Evolutionary conservation across 2,888 invertebrate species (phyloP), one percentile per base, ranked within the genome.

Genomic region (Callinectes sapidus): DNA sequence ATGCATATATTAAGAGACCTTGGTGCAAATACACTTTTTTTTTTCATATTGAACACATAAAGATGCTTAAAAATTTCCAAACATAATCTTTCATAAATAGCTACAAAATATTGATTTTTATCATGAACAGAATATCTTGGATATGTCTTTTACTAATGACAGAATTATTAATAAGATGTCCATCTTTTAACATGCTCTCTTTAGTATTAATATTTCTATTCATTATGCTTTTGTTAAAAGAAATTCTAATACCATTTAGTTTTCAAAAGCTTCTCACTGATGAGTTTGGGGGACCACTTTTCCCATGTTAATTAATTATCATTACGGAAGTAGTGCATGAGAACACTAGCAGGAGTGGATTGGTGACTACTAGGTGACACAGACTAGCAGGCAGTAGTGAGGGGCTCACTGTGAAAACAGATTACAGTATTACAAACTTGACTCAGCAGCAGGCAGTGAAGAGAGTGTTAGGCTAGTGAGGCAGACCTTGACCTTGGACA

Each of bases 401-500:
- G 54, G 3, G 54, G 54, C 0, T 32, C 13, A 88, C 23, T 14
- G 54, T 8, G 42, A 2, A 5, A 61, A 61, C 61, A 61, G 61
- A 18, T 61, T 23, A 61, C 55, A 55, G 55, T 18, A 14, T 23
- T 23, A 18, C 23, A 61, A 61, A 61, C 61, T 61, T 13, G 61
- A 61, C 61, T 23, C 3, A 23, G 5, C 23, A 55, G 28, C 16
- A 87, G 87, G n/a, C 28, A 87, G n/a, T 28, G 48, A 28, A 14
- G 16, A 32, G 87, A 32, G 28, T n/a, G 81, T 13, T 5, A 35
- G 81, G 81, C 35, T 35, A 81, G 81, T 71, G 81, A 35, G 54
- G 35, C 86, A 55, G 77, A 90, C 42, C n/a, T 89, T 90, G 86
- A 86, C 90, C 54, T 90, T 90, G 85, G 90, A 86, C 86, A 23